Percentiles rank a stretch among this genome's conserved stretches.
Evolutionary conservation across 2,888 invertebrate species (phyloP).

Genomic region (Dermolepida albohirtum): DNA sequence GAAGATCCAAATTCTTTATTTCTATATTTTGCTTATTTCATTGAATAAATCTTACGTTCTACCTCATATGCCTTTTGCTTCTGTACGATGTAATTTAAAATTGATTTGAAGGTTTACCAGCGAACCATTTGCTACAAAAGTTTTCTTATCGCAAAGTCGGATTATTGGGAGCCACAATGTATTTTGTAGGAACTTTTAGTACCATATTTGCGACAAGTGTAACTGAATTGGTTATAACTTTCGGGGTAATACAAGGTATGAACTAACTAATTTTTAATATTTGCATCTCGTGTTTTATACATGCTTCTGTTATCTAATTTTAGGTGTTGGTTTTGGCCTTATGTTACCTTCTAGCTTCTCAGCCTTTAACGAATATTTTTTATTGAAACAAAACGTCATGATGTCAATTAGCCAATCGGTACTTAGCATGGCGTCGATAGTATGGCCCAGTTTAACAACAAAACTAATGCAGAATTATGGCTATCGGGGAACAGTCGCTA

Average conservation of each 20-base stretch:
- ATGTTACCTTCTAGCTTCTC: conserved; percentile 80
- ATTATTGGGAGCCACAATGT: conserved; percentile 73
- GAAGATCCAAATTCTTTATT: no score
- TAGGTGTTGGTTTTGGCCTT: conserved; percentile 80
- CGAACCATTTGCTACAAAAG: conserved; percentile 74
- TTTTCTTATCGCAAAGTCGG: conserved; percentile 77
- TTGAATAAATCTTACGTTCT: no score
- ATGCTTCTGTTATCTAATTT: no score
- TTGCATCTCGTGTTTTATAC: no score
- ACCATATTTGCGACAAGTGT: conserved; percentile 74
- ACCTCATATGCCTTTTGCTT: no score
- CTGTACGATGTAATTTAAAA: neutral
- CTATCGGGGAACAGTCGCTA: conserved; percentile 76
- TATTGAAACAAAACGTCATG: conserved; percentile 75
- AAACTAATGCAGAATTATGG: conserved; percentile 73
- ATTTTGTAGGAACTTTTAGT: conserved; percentile 71
- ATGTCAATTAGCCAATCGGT: conserved; percentile 80
- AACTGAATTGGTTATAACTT: conserved; percentile 73
- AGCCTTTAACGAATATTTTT: conserved; percentile 80
- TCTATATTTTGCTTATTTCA: no score
- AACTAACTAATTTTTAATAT: neutral
- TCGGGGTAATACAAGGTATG: conserved; percentile 74
- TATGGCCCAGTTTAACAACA: conserved; percentile 75
- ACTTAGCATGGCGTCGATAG: conserved; percentile 75
- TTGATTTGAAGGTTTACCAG: conserved; percentile 71